A percentile compares a stretch with the other conserved stretches of the same genome.
Conservation (phyloP, 2,797 vertebrate genomes). For the Spheniscus humboldti region DNA sequence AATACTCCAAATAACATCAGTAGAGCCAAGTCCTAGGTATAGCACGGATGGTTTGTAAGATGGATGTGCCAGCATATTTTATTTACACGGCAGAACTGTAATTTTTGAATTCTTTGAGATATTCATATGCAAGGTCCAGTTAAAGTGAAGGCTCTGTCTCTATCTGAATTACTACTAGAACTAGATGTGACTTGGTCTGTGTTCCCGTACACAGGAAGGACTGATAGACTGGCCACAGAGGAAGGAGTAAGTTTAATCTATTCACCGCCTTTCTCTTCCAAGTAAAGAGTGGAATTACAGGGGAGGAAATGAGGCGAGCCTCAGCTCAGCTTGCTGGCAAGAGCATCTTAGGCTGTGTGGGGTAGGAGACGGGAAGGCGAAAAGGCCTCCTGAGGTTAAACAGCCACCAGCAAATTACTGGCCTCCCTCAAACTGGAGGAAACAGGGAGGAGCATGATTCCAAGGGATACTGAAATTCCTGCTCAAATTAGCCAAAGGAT, state of each 20-base stretch:
- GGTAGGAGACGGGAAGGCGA: background rate
- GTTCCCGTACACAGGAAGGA: background rate
- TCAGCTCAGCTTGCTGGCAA: constrained; percentile 5
- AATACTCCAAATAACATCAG: background rate
- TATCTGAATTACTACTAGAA: background rate
- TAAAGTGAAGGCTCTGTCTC: background rate
- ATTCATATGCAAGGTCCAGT: background rate
- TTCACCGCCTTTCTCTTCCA: background rate
- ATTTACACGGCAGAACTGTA: background rate
- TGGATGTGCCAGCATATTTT: background rate
- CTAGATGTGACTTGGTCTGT: background rate
- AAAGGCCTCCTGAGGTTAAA: constrained; percentile 42
- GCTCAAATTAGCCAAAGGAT: background rate
- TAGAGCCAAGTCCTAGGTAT: background rate
- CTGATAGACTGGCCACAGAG: background rate
- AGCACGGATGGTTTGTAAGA: background rate
- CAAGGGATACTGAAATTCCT: background rate
- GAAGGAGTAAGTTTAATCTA: background rate
- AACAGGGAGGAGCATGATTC: background rate
- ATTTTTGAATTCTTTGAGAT: background rate
- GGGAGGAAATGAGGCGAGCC: background rate
- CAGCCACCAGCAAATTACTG: constrained; percentile 9
- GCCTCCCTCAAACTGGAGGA: background rate
- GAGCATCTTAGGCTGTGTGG: constrained; percentile 8
- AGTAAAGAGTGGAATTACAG: constrained; percentile 14